Evolutionary conservation across 2,113 vertebrate species (phyloP).

Genomic region (Channa maculata): DNA sequence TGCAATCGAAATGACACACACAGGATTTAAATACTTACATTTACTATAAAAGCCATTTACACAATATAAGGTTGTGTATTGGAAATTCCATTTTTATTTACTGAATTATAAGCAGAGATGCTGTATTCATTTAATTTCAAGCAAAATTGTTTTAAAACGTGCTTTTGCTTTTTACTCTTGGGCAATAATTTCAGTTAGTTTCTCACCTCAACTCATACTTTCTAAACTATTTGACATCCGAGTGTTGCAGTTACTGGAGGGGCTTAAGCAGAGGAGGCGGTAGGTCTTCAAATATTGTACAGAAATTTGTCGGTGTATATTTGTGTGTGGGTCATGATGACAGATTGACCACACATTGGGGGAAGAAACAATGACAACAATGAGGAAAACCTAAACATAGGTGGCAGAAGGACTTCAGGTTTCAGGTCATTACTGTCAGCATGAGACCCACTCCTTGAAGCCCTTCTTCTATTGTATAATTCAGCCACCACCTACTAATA

Average conservation of each 20-base stretch:
- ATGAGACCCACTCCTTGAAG: constrained; percentile 20
- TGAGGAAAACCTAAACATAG: constrained; percentile 58
- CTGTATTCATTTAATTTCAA: constrained; percentile 21
- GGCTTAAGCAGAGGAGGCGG: constrained; percentile 37
- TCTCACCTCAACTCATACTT: constrained; percentile 19
- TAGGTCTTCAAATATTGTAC: constrained; percentile 28
- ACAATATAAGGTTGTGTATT: too few species aligned
- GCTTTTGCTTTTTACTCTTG: constrained; percentile 27
- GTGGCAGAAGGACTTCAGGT: constrained; percentile 73
- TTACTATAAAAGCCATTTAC: too few species aligned
- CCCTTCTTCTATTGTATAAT: constrained; percentile 53
- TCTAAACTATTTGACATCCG: constrained; percentile 40
- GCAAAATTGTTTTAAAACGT: not conserved
- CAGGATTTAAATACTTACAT: too few species aligned
- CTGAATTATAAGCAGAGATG: constrained; percentile 16
- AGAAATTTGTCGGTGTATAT: constrained; percentile 34
- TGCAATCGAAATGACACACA: not conserved
- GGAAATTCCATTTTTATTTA: not conserved
- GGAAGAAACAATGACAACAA: constrained; percentile 69
- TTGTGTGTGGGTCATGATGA: constrained; percentile 53
- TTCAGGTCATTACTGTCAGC: constrained; percentile 49
- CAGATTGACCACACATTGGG: constrained; percentile 70
- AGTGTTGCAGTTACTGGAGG: constrained; percentile 16
- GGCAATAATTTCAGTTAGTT: not conserved
- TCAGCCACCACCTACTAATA: constrained; percentile 68